Evolutionary conservation across 2,797 vertebrate genomes (phyloP), one percentile per base, ranked within the genome.

Genomic region (Crenichthys baileyi): DNA sequence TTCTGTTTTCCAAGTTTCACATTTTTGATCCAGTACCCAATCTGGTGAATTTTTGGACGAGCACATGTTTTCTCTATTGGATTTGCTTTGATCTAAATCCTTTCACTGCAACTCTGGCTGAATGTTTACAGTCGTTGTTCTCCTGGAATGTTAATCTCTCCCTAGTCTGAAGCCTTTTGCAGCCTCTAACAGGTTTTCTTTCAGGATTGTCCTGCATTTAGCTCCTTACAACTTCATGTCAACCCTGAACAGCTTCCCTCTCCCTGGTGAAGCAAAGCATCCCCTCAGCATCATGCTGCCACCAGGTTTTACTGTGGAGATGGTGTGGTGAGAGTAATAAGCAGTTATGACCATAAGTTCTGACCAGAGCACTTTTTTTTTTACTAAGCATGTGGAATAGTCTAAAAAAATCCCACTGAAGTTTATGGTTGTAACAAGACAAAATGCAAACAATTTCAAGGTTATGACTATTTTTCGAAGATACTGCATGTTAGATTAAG

Each of bases 401-500:
- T 36, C 31, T 36, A 11, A 11, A 65, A 67, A 24, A 22, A 4
- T 67, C 3, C 63, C 9, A 67, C 63, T 39, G 61, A 41, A 5
- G 20, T n/a, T 56, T 2, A 11, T 1, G 26, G 29, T 8, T 31
- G 5, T 67, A 39, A 24, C 11, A 5, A 41, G 63, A 41, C 36
- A 67, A 55, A 41, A 36, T 18, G 1, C 20, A 41, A 67, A 67
- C 63, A 67, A 67, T 41, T 44, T 44, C 36, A 41, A 41, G 63
- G 11, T 20, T 41, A n/a, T 70, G 39, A 46, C 44, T n/a, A 68
- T 41, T 41, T 67, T 11, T 67, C 7, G 1, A 70, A 15, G 13
- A 24, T 46, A 24, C 41, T 70, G 24, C 39, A 6, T 44, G 24
- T 70, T 70, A 46, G 75, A 39, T 83, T 26, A 58, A 50, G 65